phyloP scores from a whole-genome alignment of 2,888 invertebrate species.

The Cerastoderma edule region DNA sequence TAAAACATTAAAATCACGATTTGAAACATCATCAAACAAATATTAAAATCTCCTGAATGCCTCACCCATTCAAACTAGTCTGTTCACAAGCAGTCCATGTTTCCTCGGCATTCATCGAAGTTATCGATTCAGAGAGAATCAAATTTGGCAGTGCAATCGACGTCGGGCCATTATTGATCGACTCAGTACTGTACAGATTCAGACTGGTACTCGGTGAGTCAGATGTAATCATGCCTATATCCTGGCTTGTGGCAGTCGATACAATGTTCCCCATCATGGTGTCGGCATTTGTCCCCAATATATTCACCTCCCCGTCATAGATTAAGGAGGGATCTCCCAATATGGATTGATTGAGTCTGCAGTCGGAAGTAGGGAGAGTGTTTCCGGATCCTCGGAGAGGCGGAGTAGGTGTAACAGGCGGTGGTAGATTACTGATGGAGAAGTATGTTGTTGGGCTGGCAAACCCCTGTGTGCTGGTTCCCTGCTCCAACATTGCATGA shows the following conservation, averaged over 20 bases:
- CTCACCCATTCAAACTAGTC: no score
- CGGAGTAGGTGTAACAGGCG: background rate
- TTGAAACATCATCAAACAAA: no score
- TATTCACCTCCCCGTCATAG: constrained; percentile 34
- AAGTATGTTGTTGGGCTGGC: constrained; percentile 8
- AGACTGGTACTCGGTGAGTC: constrained; percentile 25
- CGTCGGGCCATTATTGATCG: constrained; percentile 8
- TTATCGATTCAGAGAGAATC: constrained; percentile 23
- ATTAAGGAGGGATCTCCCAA: constrained; percentile 7
- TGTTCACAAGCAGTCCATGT: no score
- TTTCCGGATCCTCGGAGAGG: background rate
- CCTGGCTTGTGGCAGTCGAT: constrained; percentile 28
- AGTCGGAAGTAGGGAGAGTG: background rate
- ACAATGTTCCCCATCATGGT: constrained; percentile 43
- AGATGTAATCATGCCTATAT: constrained; percentile 34
- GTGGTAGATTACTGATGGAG: constrained; percentile 12
- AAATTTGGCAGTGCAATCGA: constrained; percentile 29
- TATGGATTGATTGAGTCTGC: background rate
- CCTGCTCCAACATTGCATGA: background rate
- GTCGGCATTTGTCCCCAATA: constrained; percentile 43
- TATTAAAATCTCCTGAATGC: no score
- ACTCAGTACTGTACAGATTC: constrained; percentile 28
- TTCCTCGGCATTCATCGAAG: constrained; percentile 21
- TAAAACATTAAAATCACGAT: no score
- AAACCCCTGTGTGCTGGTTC: background rate